These are phyloP conservation scores for Lycocerus yunnanus DNA, from an alignment of 2,888 invertebrate genomes.

Conservation along the genomic window DNA sequence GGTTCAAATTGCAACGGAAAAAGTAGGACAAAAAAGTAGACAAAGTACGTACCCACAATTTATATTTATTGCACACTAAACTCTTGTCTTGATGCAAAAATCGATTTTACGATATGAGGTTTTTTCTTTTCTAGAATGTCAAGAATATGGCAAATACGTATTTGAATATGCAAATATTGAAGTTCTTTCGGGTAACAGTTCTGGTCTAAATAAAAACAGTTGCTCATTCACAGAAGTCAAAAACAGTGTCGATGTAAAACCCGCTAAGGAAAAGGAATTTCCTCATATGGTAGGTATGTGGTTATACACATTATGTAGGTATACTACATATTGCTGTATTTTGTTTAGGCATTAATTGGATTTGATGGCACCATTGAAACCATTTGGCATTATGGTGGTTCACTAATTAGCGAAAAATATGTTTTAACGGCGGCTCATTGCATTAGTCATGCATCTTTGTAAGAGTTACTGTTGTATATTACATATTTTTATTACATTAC, in stretches of 20 bases:
- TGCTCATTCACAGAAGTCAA: too few relatives aligned
- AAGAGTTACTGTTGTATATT: background rate
- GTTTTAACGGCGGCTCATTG: slow-evolving; percentile 68
- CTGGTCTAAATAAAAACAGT: slow-evolving; percentile 50
- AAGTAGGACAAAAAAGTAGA: too few relatives aligned
- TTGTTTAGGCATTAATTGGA: slow-evolving; percentile 38
- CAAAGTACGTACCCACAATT: too few relatives aligned
- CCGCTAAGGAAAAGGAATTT: slow-evolving; percentile 56
- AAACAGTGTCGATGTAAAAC: slow-evolving; percentile 56
- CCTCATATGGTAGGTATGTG: slow-evolving; percentile 62
- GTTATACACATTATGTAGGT: background rate
- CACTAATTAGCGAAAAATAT: slow-evolving; percentile 60
- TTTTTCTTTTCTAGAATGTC: slow-evolving; percentile 52
- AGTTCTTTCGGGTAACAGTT: background rate
- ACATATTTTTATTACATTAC: slow-evolving; percentile 8
- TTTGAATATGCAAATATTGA: slow-evolving; percentile 33
- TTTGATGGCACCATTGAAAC: slow-evolving; percentile 29
- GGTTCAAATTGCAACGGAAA: too few relatives aligned
- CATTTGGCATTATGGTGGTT: slow-evolving; percentile 62
- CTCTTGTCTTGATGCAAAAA: too few relatives aligned
- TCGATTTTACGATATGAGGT: too few relatives aligned
- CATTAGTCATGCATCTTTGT: slow-evolving; percentile 35
- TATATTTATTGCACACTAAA: too few relatives aligned
- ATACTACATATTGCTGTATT: background rate
- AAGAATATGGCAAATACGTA: slow-evolving; percentile 53